Conservation (phyloP, 2,888 invertebrate genomes). For the Nebria brevicollis region DNA sequence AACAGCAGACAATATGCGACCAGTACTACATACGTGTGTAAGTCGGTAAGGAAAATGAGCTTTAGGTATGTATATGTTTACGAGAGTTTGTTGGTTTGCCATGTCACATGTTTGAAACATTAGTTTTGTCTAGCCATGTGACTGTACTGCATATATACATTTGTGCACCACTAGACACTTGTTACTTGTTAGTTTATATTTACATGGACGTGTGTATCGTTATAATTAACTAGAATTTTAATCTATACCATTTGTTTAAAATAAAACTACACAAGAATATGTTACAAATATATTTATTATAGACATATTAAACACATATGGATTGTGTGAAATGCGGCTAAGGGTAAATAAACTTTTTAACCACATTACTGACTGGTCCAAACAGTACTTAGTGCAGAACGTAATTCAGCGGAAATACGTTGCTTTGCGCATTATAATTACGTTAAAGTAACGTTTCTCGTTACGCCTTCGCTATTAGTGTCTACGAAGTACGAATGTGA, state of each 20-base stretch:
- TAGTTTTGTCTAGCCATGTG: neutral
- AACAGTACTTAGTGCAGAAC: neutral
- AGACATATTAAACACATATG: no score
- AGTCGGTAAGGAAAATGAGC: neutral
- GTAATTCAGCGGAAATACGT: slow-evolving; percentile 26
- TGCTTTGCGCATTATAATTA: slow-evolving; percentile 33
- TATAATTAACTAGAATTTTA: no score
- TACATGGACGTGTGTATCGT: neutral
- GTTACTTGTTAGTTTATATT: neutral
- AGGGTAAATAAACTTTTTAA: no score
- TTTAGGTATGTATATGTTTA: neutral
- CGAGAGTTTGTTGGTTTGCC: neutral
- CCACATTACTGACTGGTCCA: no score
- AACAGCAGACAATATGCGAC: neutral
- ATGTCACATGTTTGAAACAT: neutral
- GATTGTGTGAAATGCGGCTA: no score
- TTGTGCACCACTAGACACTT: neutral
- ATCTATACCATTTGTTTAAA: no score
- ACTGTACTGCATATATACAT: neutral
- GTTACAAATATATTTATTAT: no score
- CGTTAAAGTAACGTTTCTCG: slow-evolving; percentile 24
- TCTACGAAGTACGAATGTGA: slow-evolving; percentile 2
- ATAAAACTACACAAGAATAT: no score
- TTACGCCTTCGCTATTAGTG: slow-evolving; percentile 19
- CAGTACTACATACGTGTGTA: neutral